These are phyloP conservation scores for Polyploca ridens DNA, from an alignment of 2,888 invertebrate species.

Conservation along the genomic window DNA sequence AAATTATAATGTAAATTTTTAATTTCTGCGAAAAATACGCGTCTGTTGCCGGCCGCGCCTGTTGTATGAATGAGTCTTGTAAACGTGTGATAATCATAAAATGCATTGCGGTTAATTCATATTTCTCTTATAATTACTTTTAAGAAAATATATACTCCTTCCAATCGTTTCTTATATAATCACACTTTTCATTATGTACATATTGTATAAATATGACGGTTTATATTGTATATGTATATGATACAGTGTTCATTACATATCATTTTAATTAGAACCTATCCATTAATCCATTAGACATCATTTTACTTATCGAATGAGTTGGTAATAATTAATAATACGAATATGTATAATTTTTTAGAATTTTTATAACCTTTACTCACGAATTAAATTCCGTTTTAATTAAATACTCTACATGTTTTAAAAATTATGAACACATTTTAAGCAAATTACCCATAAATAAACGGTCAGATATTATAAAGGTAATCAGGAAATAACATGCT, in stretches of 20 bases:
- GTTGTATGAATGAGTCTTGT: background rate
- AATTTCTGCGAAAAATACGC: background rate
- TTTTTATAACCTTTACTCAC: conserved; percentile 20
- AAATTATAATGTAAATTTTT: background rate
- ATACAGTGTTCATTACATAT: conserved; percentile 66
- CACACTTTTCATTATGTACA: conserved; percentile 6
- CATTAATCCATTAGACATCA: conserved; percentile 29
- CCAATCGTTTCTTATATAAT: background rate
- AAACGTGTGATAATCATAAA: background rate
- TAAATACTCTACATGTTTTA: background rate
- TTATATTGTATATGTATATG: conserved; percentile 25
- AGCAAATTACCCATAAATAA: conserved; percentile 19
- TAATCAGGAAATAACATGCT: conserved; percentile 7
- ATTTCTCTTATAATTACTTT: background rate
- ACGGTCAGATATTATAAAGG: background rate
- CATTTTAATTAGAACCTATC: conserved; percentile 65
- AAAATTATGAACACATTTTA: conserved; percentile 14
- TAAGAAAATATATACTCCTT: conserved; percentile 5
- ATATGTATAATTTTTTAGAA: conserved; percentile 37
- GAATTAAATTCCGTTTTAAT: conserved; percentile 1
- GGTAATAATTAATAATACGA: conserved; percentile 26
- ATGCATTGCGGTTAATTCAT: background rate
- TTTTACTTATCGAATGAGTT: conserved; percentile 18
- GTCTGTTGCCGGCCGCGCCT: background rate
- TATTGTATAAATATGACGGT: background rate